These are phyloP conservation scores for Pachyrhynchus sulphureomaculatus DNA, from an alignment of 1,140 invertebrate genomes.

Conservation along the genomic window DNA sequence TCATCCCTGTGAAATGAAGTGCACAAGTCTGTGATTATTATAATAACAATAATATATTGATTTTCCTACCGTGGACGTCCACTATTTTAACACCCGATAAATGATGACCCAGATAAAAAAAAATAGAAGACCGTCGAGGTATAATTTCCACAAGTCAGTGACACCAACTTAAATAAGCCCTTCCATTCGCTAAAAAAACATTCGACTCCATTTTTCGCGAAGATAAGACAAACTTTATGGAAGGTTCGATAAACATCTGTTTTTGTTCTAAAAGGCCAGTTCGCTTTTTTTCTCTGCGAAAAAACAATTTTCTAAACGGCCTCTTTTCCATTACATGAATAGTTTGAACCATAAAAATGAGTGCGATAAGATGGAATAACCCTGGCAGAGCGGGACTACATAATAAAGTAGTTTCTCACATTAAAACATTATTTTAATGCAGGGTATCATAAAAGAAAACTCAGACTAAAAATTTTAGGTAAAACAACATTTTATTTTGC, in stretches of 20 bases:
- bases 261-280: background rate
- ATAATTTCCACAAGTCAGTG: background rate
- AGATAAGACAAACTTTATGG: background rate
- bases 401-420: too few relatives aligned
- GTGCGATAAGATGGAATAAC: background rate
- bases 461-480: too few relatives aligned
- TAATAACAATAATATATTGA: too few relatives aligned
- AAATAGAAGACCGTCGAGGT: too few relatives aligned
- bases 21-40: too few relatives aligned
- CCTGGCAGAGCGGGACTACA: too few relatives aligned
- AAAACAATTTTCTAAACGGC: slow-evolving; percentile 1
- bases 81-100: too few relatives aligned
- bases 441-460: too few relatives aligned
- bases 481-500: too few relatives aligned
- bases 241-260: background rate
- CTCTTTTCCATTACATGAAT: background rate
- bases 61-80: too few relatives aligned
- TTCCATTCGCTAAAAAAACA: background rate
- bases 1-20: too few relatives aligned
- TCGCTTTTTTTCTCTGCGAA: background rate
- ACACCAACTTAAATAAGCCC: background rate
- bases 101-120: background rate
- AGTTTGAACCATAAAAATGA: background rate
- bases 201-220: background rate
- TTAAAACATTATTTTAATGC: too few relatives aligned